Conservation (phyloP, 2,797 vertebrate species). For the Steatocranus sp. region DNA sequence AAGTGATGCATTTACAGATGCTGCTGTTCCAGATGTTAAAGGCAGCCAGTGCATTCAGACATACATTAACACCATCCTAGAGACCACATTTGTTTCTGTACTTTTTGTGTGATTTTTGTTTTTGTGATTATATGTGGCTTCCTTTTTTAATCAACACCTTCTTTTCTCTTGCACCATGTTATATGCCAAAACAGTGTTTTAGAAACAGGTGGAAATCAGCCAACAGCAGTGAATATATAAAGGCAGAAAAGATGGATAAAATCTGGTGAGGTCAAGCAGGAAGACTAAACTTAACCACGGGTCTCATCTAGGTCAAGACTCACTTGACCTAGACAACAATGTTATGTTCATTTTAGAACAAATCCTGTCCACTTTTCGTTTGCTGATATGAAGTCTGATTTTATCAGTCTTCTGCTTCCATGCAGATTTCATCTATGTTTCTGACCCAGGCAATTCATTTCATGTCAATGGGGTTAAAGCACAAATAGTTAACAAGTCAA, state of each 20-base stretch:
- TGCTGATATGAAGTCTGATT: neutral
- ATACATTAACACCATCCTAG: neutral
- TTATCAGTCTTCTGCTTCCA: neutral
- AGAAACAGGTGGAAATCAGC: neutral
- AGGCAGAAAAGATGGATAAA: neutral
- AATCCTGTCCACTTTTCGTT: neutral
- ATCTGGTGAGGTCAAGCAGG: constrained; percentile 35
- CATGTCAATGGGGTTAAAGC: constrained; percentile 6
- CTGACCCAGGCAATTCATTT: neutral
- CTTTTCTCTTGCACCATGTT: neutral
- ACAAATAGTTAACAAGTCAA: neutral
- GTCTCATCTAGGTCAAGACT: constrained; percentile 30
- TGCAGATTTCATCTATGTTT: neutral
- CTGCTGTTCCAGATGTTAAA: constrained; percentile 37
- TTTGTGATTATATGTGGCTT: neutral
- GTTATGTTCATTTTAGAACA: neutral
- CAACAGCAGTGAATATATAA: neutral
- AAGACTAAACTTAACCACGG: constrained; percentile 25
- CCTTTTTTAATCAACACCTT: neutral
- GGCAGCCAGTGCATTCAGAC: neutral
- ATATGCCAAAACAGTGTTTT: neutral
- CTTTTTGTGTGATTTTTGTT: neutral
- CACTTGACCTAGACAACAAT: neutral
- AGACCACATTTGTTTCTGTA: neutral
- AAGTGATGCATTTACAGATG: constrained; percentile 4